These are phyloP conservation scores for Campylorhamphus procurvoides DNA, from an alignment of 2,113 vertebrate species.

Conservation along the genomic window DNA sequence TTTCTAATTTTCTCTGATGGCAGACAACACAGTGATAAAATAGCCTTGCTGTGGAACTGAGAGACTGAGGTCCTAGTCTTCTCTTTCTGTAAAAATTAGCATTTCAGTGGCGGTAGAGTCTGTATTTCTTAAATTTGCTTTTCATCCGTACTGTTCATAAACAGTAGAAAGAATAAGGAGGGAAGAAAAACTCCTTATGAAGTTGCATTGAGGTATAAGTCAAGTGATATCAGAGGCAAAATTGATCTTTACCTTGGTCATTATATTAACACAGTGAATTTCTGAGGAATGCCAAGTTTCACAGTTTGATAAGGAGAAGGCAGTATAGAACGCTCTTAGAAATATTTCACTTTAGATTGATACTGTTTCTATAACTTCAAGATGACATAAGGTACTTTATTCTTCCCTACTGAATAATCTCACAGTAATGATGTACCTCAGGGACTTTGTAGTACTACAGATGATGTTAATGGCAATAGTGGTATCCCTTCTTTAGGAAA, in stretches of 20 bases:
- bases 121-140: background rate
- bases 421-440: background rate
- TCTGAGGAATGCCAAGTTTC: background rate
- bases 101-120: background rate
- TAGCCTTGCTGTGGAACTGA: background rate
- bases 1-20: background rate
- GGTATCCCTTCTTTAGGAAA: fast-evolving
- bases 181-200: background rate
- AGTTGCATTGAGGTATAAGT: background rate
- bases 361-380: background rate
- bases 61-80: background rate
- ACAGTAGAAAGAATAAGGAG: background rate
- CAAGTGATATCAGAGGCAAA: background rate
- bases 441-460: background rate
- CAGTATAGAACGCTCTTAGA: background rate
- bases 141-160: background rate
- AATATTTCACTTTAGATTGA: background rate
- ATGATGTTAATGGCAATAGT: background rate
- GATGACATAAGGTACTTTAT: background rate
- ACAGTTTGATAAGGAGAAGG: background rate
- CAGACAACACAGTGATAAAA: background rate
- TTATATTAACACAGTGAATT: background rate
- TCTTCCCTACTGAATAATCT: background rate
- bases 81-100: background rate
- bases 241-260: background rate